phyloP scores from a whole-genome alignment of 2,888 invertebrate species.

The Torymus texanus region DNA sequence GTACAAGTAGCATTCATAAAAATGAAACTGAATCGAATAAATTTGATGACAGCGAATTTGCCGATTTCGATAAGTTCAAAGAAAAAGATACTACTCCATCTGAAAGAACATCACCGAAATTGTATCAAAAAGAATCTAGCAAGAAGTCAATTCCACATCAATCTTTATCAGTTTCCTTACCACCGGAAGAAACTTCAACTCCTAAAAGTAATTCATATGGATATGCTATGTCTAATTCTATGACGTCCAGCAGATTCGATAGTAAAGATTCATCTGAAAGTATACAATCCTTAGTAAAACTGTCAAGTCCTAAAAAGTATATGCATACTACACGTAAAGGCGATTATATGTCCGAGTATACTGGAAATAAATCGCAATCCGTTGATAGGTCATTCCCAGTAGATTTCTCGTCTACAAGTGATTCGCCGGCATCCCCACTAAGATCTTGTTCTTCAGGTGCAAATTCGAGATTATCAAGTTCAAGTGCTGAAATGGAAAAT shows the following conservation, averaged over 20 bases:
- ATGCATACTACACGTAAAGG: conserved; percentile 63
- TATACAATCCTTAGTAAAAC: conserved; percentile 67
- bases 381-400: conserved; percentile 70
- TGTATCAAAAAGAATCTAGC: conserved; percentile 58
- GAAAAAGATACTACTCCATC: conserved; percentile 57
- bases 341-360: conserved; percentile 66
- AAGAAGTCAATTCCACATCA: conserved; percentile 76
- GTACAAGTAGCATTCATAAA: conserved; percentile 53
- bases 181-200: conserved; percentile 78
- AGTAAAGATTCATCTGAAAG: conserved; percentile 61
- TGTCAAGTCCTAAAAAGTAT: conserved; percentile 74
- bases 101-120: conserved; percentile 59
- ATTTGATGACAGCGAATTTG: conserved; percentile 77
- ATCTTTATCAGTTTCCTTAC: conserved; percentile 82
- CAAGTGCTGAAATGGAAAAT: conserved; percentile 72
- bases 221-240: conserved; percentile 50
- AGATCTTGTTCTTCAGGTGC: conserved; percentile 70
- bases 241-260: conserved; percentile 44
- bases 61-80: conserved; percentile 68
- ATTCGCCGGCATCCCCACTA: conserved; percentile 68
- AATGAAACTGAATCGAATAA: conserved; percentile 54
- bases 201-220: conserved; percentile 64
- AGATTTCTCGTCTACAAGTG: conserved; percentile 67
- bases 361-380: conserved; percentile 61
- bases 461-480: conserved; percentile 69